Conservation (phyloP, 1,140 invertebrate species). For the Agraylea sexmaculata region DNA sequence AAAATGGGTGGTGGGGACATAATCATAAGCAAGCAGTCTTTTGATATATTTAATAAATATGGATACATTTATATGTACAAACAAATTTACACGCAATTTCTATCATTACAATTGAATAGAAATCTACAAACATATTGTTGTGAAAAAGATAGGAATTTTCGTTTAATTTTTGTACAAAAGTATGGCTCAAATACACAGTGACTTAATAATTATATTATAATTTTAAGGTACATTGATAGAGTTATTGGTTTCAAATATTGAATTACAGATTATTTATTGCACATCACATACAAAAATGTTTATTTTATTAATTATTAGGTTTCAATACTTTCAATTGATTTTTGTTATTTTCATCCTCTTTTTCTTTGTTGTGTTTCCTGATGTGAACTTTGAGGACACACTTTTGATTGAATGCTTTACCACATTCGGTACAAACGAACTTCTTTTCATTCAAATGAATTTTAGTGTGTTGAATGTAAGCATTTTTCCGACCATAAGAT, state of each 20-base stretch:
- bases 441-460: slow-evolving; percentile 48
- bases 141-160: no score
- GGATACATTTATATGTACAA: no score
- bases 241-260: not conserved
- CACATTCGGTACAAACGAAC: slow-evolving; percentile 31
- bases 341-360: not conserved
- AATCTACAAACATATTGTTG: no score
- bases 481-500: slow-evolving; percentile 27
- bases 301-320: not conserved
- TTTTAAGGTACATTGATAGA: not conserved
- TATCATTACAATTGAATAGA: no score
- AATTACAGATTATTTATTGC: not conserved
- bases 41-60: no score
- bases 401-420: slow-evolving; percentile 31
- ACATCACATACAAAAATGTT: not conserved
- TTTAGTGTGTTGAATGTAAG: slow-evolving; percentile 64
- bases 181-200: no score
- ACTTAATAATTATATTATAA: no score
- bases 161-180: no score
- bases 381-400: slow-evolving; percentile 30
- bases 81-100: no score
- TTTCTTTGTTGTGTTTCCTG: slow-evolving; percentile 21
- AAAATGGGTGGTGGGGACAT: no score
- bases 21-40: no score
- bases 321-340: not conserved